Conservation (phyloP, 2,888 invertebrate species). For the Willowsia nigromaculata region DNA sequence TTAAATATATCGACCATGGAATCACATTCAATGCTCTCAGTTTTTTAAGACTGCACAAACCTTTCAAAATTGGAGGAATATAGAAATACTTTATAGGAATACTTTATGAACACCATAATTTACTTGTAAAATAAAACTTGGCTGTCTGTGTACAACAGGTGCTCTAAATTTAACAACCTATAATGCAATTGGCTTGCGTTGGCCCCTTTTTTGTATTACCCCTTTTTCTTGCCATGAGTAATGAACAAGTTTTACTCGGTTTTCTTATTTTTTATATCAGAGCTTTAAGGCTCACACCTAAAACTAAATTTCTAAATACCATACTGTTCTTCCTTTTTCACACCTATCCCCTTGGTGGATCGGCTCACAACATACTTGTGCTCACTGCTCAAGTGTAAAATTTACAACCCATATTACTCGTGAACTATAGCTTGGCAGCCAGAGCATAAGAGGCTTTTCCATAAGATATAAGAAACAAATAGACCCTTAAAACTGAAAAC, state of each 20-base stretch:
- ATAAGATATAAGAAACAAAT: conserved; percentile 40
- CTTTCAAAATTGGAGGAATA: background rate
- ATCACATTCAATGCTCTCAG: background rate
- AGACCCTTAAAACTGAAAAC: conserved; percentile 74
- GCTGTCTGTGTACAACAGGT: conserved; percentile 13
- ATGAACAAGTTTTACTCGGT: conserved; percentile 38
- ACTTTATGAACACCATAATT: background rate
- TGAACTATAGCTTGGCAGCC: background rate
- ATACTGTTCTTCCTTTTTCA: conserved; percentile 61
- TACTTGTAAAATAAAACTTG: background rate
- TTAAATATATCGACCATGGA: background rate
- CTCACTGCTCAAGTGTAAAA: conserved; percentile 49
- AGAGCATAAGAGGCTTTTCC: conserved; percentile 44
- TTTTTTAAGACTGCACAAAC: background rate
- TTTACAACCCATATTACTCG: conserved; percentile 49
- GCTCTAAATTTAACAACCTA: conserved; percentile 14
- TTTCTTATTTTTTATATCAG: background rate
- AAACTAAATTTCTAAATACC: conserved; percentile 31
- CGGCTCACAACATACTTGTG: conserved; percentile 48
- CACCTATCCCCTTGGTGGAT: conserved; percentile 46
- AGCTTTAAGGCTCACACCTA: background rate
- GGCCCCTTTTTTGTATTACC: conserved; percentile 4
- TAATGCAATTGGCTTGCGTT: background rate
- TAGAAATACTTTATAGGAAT: background rate
- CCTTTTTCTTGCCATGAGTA: background rate